Evolutionary conservation across 1,140 invertebrate species (phyloP).

Genomic region (Drosophila pruinosa): DNA sequence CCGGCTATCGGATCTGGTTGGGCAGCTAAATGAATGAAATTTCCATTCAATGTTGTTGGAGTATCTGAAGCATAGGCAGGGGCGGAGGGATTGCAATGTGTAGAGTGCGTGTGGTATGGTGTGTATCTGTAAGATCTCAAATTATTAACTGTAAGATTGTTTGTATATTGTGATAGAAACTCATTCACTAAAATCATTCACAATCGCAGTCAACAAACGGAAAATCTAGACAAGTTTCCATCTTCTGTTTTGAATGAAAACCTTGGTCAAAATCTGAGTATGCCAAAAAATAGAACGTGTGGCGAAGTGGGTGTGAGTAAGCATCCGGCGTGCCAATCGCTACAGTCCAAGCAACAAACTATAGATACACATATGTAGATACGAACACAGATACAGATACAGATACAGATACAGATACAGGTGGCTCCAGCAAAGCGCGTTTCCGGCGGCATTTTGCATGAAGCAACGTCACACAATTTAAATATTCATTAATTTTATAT

Average conservation of each 20-base stretch:
- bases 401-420: slow-evolving; percentile 35
- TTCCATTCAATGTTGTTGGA: slow-evolving; percentile 26
- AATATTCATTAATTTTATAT: slow-evolving; percentile 81
- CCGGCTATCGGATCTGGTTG: no score
- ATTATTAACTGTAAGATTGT: slow-evolving; percentile 59
- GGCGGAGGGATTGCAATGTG: neutral
- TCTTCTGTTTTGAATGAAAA: slow-evolving; percentile 16
- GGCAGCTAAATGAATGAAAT: slow-evolving; percentile 57
- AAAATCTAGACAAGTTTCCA: neutral
- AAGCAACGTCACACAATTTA: slow-evolving; percentile 60
- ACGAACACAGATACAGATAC: slow-evolving; percentile 4
- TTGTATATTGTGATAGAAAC: slow-evolving; percentile 61
- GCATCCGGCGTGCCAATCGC: slow-evolving; percentile 53
- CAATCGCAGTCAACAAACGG: neutral
- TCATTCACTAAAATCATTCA: slow-evolving; percentile 43
- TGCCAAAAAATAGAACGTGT: slow-evolving; percentile 48
- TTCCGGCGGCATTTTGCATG: slow-evolving; percentile 72
- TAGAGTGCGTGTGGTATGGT: slow-evolving; percentile 10
- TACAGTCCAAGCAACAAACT: slow-evolving; percentile 23
- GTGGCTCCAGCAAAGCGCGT: slow-evolving; percentile 76
- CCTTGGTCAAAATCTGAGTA: slow-evolving; percentile 31
- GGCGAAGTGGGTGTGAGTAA: slow-evolving; percentile 43
- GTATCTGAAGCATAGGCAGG: neutral
- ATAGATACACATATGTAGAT: neutral
- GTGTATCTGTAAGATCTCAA: slow-evolving; percentile 64